Percentiles rank a stretch among this genome's conserved stretches.
Evolutionary conservation across 2,113 vertebrate genomes (phyloP).

Genomic region (Pteruthius melanotis): DNA sequence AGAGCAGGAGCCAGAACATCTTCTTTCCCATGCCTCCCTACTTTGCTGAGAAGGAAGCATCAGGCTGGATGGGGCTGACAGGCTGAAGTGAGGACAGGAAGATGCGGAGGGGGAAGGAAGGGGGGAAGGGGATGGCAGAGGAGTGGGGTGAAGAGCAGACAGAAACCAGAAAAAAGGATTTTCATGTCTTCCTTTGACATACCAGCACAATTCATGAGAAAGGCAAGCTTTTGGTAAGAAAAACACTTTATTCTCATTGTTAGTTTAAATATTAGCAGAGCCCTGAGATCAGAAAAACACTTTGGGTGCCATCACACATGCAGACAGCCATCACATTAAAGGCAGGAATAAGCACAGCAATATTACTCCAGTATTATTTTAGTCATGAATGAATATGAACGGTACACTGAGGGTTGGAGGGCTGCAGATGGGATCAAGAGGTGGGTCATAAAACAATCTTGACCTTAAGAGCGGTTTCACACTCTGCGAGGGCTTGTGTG

Average conservation of each 20-base stretch:
- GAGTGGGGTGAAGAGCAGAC: not conserved
- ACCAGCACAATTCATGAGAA: not conserved
- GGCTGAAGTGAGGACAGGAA: not conserved
- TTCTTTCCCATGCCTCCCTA: not conserved
- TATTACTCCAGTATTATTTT: slow-evolving; percentile 16
- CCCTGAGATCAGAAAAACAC: slow-evolving; percentile 3
- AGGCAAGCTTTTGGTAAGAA: slow-evolving; percentile 25
- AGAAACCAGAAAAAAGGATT: slow-evolving; percentile 37
- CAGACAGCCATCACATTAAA: slow-evolving; percentile 6
- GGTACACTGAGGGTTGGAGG: not conserved
- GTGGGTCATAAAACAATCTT: slow-evolving; percentile 2
- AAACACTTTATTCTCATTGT: slow-evolving; percentile 25
- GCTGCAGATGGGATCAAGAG: slow-evolving; percentile 31
- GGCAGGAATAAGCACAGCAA: not conserved
- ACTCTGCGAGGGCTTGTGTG: not conserved
- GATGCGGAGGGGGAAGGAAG: not conserved
- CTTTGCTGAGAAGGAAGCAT: not conserved
- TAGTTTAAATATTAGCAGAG: slow-evolving; percentile 34
- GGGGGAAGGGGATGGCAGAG: not conserved
- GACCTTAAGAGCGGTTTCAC: not conserved
- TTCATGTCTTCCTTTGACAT: not conserved
- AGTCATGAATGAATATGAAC: accelerated
- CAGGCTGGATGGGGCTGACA: not conserved
- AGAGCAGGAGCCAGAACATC: not conserved
- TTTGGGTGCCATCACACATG: not conserved